Base-by-base conservation (phyloP, 2,888 invertebrate species). In the Pseudococcus viburni region DNA sequence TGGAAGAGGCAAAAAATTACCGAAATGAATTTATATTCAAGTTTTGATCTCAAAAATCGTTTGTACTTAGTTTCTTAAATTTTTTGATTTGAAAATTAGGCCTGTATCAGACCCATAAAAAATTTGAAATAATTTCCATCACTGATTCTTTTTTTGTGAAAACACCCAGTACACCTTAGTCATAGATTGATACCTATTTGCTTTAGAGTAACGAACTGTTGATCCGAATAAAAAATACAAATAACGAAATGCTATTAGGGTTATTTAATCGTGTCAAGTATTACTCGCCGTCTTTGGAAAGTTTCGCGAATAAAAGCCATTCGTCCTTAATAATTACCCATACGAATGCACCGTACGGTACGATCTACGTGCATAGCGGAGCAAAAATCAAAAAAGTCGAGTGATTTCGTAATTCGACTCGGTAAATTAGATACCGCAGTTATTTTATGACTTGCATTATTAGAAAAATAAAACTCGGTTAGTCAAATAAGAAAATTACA, bases 381-480 rank as follows among this genome's bases (percentile, higher is more conserved):
- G 22, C 64, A 12, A 64, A 64, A 64, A 22, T 64, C 22, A 64
- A 64, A 64, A 64, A 64, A 64, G 22, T 64, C n/a, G 19, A 46
- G 1, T 46, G 19, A 83, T 83, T 83, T 83, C 80, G 46, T 83
- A 83, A 83, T 46, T 83, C 80, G 80, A 19, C 39, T 7, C 42
- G 80, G 26, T 46, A 46, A 46, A 33, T 83, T 83, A 83, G 80
- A 83, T 83, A 83, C 15, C 42, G 5, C n/a, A 64, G 11, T 64
- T 22, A 83, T 83, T 80, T 83, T 83, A 83, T 42, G 46, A 83
- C 42, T 83, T 83, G 80, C 80, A 83, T 80, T 42, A 33, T 46
- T 64, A 64, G 19, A 83, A 33, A 80, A 80, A 42, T 42, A 80
- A 26, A 83, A 83, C 80, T 83, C 80, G 80, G 80, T 83, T 46